A percentile compares a stretch with the other conserved stretches of the same genome.
phyloP scores from a whole-genome alignment of 2,888 invertebrate genomes.

The Chromoteleia sp. region DNA sequence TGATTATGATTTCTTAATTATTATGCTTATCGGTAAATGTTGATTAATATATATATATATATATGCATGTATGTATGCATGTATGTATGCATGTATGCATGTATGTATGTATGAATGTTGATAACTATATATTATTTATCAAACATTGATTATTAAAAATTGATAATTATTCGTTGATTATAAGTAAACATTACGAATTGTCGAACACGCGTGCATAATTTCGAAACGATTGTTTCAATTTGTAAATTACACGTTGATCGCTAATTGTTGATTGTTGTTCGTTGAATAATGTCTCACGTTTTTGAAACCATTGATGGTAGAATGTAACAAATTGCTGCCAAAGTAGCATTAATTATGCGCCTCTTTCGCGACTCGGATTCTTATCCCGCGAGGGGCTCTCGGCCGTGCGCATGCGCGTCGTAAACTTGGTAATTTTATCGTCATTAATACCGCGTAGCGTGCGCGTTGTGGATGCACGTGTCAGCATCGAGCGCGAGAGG shows the following conservation, averaged over 20 bases:
- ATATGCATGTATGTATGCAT: too few relatives aligned
- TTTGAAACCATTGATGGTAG: neutral
- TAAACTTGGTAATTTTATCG: constrained; percentile 65
- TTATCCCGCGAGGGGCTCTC: constrained; percentile 24
- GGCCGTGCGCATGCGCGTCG: constrained; percentile 46
- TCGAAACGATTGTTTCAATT: neutral
- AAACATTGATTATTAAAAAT: too few relatives aligned
- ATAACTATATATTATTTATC: too few relatives aligned
- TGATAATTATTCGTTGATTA: too few relatives aligned
- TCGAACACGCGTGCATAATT: too few relatives aligned
- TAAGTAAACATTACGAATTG: too few relatives aligned
- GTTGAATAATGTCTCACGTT: neutral
- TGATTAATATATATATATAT: too few relatives aligned
- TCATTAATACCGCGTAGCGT: constrained; percentile 59
- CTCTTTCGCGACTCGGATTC: constrained; percentile 47
- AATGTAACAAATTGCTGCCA: constrained; percentile 42
- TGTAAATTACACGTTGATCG: constrained; percentile 2
- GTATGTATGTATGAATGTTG: too few relatives aligned
- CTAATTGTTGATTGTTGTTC: constrained; percentile 12
- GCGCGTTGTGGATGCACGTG: constrained; percentile 54
- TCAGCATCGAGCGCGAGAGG: constrained; percentile 41
- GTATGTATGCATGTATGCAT: too few relatives aligned
- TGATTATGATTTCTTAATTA: too few relatives aligned
- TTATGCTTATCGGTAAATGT: too few relatives aligned
- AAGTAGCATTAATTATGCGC: constrained; percentile 50